Evolutionary conservation across 1,140 invertebrate species (phyloP).

Genomic region (Caerostris darwini): DNA sequence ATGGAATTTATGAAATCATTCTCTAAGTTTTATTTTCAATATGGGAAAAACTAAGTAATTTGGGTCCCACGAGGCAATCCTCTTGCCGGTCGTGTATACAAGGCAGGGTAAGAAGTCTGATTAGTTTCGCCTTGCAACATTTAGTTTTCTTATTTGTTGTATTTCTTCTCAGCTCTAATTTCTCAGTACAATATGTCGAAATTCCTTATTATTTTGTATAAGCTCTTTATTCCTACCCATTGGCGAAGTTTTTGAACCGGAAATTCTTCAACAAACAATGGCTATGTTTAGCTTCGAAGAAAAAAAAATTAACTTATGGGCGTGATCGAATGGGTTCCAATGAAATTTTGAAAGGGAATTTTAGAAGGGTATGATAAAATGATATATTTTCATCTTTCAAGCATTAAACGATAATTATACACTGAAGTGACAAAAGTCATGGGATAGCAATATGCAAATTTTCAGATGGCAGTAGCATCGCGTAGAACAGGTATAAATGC

Average conservation of each 20-base stretch:
- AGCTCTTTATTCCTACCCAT: not conserved
- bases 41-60: not conserved
- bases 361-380: not conserved
- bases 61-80: not conserved
- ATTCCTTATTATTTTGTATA: not conserved
- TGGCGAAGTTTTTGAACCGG: not conserved
- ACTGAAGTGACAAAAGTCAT: no score
- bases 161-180: not conserved
- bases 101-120: not conserved
- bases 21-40: no score
- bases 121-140: not conserved
- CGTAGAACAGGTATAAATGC: no score
- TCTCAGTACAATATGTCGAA: not conserved
- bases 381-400: no score
- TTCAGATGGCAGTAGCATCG: no score
- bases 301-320: not conserved
- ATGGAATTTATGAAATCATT: no score
- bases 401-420: no score
- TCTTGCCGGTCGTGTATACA: not conserved
- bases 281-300: not conserved
- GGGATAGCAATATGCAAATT: no score
- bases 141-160: not conserved
- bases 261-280: not conserved
- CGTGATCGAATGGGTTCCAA: not conserved
- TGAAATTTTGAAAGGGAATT: not conserved